Base-by-base conservation (phyloP, 2,888 invertebrate species). In the Nephrotoma guestfalica region DNA sequence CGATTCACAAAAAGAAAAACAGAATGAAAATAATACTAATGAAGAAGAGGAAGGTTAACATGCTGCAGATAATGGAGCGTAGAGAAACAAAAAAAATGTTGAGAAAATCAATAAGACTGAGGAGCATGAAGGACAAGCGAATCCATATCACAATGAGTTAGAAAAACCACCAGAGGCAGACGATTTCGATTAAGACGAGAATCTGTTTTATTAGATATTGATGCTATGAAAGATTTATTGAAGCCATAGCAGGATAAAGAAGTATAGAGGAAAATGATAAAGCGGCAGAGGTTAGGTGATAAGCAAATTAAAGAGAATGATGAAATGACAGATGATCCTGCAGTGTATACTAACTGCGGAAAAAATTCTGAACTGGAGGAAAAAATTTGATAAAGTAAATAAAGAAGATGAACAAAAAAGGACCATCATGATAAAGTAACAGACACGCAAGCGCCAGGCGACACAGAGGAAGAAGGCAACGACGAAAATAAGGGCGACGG, bases 121-220 rank as follows among this genome's bases (percentile, higher is more conserved):
- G 89, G 91, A 94, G 87, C 5, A 18, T 18, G 96, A 96, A 89
- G 96, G 97, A 89, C 97, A 97, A 90, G 92, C 92, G 15, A 92
- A 98, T 93, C 95, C 96, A 0, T 95, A 96, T 89, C 96, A 97
- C 89, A 96, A 96, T 51, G 94, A 96, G 86, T 93, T 96, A 88
- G 94, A 94, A 88, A 94, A 95, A 84, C 93, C 95, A 11, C 95
- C 96, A 0, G 97, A 97, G 89, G 95, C 97, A 0, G 97, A 98
- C 91, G 94, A 96, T 86, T 94, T 98, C 91, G 97, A 98, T 89
- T 91, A 98, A 87, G 97, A 97, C 0, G 97, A 98, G 83, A 96
- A 98, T 90, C 92, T 97, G 96, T 97, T 93, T 97, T 97, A 0
- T 97, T 97, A 89, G 97, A 97, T 90, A 94, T 97, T 87, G 97